Base-by-base conservation (phyloP, 2,113 vertebrate genomes). In the Scalopus aquaticus region DNA sequence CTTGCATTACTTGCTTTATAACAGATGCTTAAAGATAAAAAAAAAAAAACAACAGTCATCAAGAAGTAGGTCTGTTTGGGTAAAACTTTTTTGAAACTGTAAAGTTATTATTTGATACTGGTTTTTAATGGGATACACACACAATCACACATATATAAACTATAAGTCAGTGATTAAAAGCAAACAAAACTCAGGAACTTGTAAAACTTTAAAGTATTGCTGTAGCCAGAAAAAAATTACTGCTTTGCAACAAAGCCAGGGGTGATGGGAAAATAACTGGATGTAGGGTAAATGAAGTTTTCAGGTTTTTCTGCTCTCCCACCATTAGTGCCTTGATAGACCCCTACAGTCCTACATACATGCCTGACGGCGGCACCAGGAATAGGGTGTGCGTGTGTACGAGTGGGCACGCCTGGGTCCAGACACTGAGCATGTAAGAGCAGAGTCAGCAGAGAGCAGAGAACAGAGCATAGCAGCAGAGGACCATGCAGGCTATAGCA, bases 21-120 rank as follows among this genome's bases (percentile, higher is more conserved):
- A 82, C 28, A 67, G 67, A 92, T 65, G 51, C 87, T 89, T 95
- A 44, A 94, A 60, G 42, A 84, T 58, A 67, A 95, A 56, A 56
- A 56, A 56, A 54, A 54, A 20, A 80, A 58, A 94, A 86, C 73
- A 94, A 91, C 24, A 60, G 82, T 9, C 69, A 46, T 72, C 72
- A 93, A 79, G 32, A 79, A 87, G 56, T 73, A 86, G 46, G 6
- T 80, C 74, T 62, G 16, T 54, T 46, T 54, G 65, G 30, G 26
- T 39, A 81, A 82, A 92, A 72, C 54, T 87, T 89, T 87, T 89
- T 76, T 86, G 39, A 91, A 70, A 73, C 4, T 70, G 58, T 64
- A 74, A 88, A 20, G 9, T 51, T 93, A 54, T 56, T 51, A 17
- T 51, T 51, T 51, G 3, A 4, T 51, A 51, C n/a, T 51, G 11